These are phyloP conservation scores for Streptopelia turtur DNA, from an alignment of 2,797 vertebrate genomes.

Conservation along the genomic window DNA sequence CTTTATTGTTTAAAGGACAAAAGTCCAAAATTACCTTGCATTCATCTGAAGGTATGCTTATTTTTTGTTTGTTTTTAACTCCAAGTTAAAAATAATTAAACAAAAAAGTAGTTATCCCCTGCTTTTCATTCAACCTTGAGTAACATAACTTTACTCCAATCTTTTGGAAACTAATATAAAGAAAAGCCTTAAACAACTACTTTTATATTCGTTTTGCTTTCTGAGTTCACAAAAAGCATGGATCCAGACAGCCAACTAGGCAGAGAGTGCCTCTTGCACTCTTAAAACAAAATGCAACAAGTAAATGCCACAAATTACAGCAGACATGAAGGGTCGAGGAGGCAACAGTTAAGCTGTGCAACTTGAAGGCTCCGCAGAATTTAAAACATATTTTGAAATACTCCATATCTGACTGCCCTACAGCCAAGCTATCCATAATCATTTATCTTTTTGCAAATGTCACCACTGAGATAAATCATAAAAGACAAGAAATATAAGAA, in stretches of 20 bases:
- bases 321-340: not conserved
- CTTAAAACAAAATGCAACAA: not conserved
- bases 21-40: not conserved
- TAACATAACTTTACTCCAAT: not conserved
- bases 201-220: not conserved
- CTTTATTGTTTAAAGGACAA: not conserved
- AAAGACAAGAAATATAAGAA: slow-evolving; percentile 6
- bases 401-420: slow-evolving; percentile 24
- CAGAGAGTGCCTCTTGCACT: not conserved
- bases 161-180: not conserved
- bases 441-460: slow-evolving; percentile 45
- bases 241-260: not conserved
- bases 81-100: not conserved
- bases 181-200: not conserved
- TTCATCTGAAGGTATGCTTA: not conserved
- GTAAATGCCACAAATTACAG: not conserved
- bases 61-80: not conserved
- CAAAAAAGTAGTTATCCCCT: not conserved
- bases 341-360: not conserved
- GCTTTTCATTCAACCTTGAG: not conserved
- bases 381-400: slow-evolving; percentile 38
- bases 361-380: slow-evolving; percentile 17
- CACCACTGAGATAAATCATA: slow-evolving; percentile 28
- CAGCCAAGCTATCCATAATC: slow-evolving; percentile 29
- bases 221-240: not conserved